Conservation (phyloP, 1,140 invertebrate species). For the Drosophila kanapiae region DNA sequence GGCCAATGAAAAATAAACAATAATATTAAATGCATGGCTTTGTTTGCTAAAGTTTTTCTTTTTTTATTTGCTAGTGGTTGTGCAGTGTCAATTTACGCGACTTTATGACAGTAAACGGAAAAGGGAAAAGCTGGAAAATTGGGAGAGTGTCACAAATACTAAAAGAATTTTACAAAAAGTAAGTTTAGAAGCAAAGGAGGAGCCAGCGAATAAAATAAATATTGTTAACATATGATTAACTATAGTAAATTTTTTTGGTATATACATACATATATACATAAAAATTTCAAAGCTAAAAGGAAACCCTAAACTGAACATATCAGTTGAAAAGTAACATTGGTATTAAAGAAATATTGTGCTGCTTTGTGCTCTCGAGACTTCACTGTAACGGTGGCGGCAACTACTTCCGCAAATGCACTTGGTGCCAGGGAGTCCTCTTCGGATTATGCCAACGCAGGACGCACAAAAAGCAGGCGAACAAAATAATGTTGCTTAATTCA, state of each 20-base stretch:
- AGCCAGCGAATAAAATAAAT: too few species aligned
- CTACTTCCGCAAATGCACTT: constrained; percentile 54
- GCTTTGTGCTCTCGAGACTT: not conserved
- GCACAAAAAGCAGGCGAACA: constrained; percentile 53
- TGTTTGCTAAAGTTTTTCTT: not conserved
- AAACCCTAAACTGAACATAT: too few species aligned
- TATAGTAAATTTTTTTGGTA: too few species aligned
- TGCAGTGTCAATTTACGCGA: constrained; percentile 11
- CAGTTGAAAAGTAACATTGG: too few species aligned
- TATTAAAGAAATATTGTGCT: too few species aligned
- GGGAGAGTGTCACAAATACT: not conserved
- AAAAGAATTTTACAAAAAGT: not conserved
- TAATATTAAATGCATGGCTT: constrained; percentile 16
- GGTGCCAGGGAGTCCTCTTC: constrained; percentile 60
- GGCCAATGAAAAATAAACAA: constrained; percentile 14
- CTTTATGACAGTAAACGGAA: constrained; percentile 16
- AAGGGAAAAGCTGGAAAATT: constrained; percentile 3
- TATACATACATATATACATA: too few species aligned
- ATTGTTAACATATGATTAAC: too few species aligned
- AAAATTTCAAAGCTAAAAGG: not conserved
- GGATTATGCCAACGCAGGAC: constrained; percentile 8
- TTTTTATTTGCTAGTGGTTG: constrained; percentile 3
- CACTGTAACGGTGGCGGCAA: constrained; percentile 7
- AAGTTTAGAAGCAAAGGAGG: not conserved
- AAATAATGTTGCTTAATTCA: constrained; percentile 80